Base-by-base conservation (phyloP, 2,888 invertebrate genomes). In the Brachylomia viminalis region DNA sequence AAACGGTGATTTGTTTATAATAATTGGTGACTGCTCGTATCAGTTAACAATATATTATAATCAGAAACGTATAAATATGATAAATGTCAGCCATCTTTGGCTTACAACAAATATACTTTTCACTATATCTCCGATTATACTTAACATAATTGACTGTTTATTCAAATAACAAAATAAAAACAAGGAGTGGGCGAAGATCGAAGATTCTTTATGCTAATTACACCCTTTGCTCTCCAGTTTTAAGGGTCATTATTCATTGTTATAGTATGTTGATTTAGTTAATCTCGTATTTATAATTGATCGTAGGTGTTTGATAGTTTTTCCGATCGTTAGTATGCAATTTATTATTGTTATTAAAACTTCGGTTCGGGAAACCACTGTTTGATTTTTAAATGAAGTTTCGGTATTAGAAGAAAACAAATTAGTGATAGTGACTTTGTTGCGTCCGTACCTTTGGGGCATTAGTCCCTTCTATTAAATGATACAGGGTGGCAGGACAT, bases 91-190 rank as follows among this genome's bases (percentile, higher is more conserved):
- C 73, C 68, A 69, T 74, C 33, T 81, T 76, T 71, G 49, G 59
- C 54, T 2, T 85, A 62, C 68, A 73, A 83, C 61, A 77, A 72
- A 81, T 56, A 85, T 58, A 72, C 64, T 81, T 85, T 82, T 84
- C 64, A 42, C 61, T 71, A 33, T 84, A 76, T 77, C 77, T 75
- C 62, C 27, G 66, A 80, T 82, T 82, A 79, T 88, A 89, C 91
- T 92, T 93, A 93, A 90, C 94, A 95, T 95, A 94, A 95, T 94
- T 93, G 94, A 92, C 89, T 91, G 93, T 94, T 94, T 94, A 95
- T 94, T 94, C 88, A 94, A 94, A 95, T 92, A 81, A 88, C 82
- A 90, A 92, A 92, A 91, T 92, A 93, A 93, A 85, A 84, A 89
- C 89, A 89, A 88, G 85, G 92, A 90, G 94, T 94, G 92, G 94